These are phyloP conservation scores for Crypturellus undulatus DNA, from an alignment of 2,113 vertebrate genomes.

Conservation along the genomic window DNA sequence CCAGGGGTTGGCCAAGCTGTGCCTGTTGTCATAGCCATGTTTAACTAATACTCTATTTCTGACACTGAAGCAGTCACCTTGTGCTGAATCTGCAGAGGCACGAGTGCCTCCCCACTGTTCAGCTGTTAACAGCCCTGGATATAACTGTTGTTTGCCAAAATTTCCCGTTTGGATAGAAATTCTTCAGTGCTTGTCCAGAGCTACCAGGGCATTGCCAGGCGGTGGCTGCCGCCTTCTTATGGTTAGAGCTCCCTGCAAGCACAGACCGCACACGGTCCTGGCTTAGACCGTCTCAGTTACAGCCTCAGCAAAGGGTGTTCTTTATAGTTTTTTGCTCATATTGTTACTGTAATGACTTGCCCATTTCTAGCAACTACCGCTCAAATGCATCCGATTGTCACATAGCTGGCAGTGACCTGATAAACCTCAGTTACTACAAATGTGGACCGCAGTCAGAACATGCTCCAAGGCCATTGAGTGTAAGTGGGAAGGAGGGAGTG, in stretches of 20 bases:
- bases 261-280: neutral
- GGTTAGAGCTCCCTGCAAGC: neutral
- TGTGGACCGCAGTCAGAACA: neutral
- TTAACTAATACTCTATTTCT: neutral
- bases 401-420: neutral
- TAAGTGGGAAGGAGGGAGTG: slow-evolving; percentile 31
- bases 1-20: accelerated
- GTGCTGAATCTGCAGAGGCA: neutral
- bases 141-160: neutral
- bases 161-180: neutral
- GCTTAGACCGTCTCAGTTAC: neutral
- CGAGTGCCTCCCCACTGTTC: accelerated
- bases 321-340: neutral
- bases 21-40: accelerated
- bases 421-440: neutral
- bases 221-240: neutral
- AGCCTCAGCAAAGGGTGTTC: neutral
- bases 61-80: neutral
- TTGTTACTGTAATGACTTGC: neutral
- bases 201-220: neutral
- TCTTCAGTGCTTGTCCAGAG: neutral
- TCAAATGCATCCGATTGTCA: neutral
- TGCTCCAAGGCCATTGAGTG: slow-evolving; percentile 38
- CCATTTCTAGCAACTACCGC: slow-evolving; percentile 46
- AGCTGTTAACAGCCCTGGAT: neutral